Conservation (phyloP, 2,797 vertebrate species). For the Phalanger gymnotis region DNA sequence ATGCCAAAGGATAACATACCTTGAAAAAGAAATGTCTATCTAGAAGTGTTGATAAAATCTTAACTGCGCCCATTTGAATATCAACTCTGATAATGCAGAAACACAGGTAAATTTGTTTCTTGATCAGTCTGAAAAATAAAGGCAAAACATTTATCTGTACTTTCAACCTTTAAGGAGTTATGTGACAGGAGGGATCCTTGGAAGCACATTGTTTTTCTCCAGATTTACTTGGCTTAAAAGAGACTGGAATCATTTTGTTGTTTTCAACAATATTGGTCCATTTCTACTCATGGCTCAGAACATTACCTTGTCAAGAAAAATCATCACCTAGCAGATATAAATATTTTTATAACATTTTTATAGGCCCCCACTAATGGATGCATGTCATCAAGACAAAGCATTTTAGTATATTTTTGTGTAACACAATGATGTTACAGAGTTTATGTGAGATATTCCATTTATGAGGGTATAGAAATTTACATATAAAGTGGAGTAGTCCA, state of each 20-base stretch:
- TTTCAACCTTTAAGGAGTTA: slow-evolving; percentile 36
- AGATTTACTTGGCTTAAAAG: slow-evolving; percentile 63
- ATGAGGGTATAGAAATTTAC: slow-evolving; percentile 76
- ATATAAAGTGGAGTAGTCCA: slow-evolving; percentile 78
- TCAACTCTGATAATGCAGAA: slow-evolving; percentile 38
- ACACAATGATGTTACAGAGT: slow-evolving; percentile 62
- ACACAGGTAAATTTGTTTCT: not conserved
- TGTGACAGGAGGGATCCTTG: slow-evolving; percentile 15
- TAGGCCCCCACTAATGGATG: slow-evolving; percentile 70
- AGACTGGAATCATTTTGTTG: slow-evolving; percentile 62
- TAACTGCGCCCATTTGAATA: not conserved
- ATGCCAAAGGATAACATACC: not conserved
- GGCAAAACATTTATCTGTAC: not conserved
- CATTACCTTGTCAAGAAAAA: slow-evolving; percentile 80
- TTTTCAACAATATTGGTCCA: slow-evolving; percentile 71
- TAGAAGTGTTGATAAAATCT: slow-evolving; percentile 2
- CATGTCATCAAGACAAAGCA: slow-evolving; percentile 71
- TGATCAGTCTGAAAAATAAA: slow-evolving; percentile 38
- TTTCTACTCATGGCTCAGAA: slow-evolving; percentile 71
- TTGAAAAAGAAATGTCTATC: slow-evolving; percentile 28
- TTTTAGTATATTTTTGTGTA: slow-evolving; percentile 67
- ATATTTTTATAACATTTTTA: slow-evolving; percentile 78
- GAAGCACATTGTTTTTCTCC: slow-evolving; percentile 59
- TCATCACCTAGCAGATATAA: slow-evolving; percentile 73
- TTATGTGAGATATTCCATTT: slow-evolving; percentile 73